Percentiles rank a stretch among this genome's conserved stretches.
phyloP scores from a whole-genome alignment of 2,113 vertebrate genomes.

The Podiceps cristatus region DNA sequence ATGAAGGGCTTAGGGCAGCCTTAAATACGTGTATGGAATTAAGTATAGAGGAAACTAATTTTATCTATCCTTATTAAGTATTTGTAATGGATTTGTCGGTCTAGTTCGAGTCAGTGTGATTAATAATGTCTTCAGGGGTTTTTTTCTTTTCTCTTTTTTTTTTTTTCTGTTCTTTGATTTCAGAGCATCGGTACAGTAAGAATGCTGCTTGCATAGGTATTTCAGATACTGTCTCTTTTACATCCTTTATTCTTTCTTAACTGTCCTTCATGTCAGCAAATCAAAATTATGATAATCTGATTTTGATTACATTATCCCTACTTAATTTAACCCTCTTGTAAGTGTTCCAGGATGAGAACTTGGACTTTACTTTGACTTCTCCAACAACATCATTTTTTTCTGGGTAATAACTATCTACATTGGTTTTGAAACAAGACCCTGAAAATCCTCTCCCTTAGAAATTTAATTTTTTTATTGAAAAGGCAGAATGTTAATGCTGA shows the following conservation, averaged over 20 bases:
- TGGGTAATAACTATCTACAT: not conserved
- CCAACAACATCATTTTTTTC: not conserved
- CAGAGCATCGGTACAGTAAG: not conserved
- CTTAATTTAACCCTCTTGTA: not conserved
- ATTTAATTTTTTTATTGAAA: not conserved
- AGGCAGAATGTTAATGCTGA: not conserved
- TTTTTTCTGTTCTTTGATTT: not conserved
- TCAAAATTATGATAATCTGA: not conserved
- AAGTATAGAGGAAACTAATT: not conserved
- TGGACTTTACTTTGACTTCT: not conserved
- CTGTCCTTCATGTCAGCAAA: not conserved
- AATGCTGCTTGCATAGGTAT: not conserved
- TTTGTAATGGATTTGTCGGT: not conserved
- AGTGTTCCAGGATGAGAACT: not conserved
- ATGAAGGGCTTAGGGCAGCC: not conserved
- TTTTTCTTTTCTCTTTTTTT: not conserved
- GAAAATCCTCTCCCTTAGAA: not conserved
- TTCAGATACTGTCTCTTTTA: not conserved
- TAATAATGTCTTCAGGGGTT: not conserved
- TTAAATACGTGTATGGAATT: not conserved
- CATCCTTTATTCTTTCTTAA: not conserved
- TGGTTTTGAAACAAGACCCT: not conserved
- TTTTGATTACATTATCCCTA: not conserved
- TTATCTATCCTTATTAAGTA: not conserved
- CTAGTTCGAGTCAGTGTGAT: not conserved